Evolutionary conservation across 2,113 vertebrate genomes (phyloP), one percentile per base, ranked within the genome.

Genomic region (Ornithorhynchus anatinus): DNA sequence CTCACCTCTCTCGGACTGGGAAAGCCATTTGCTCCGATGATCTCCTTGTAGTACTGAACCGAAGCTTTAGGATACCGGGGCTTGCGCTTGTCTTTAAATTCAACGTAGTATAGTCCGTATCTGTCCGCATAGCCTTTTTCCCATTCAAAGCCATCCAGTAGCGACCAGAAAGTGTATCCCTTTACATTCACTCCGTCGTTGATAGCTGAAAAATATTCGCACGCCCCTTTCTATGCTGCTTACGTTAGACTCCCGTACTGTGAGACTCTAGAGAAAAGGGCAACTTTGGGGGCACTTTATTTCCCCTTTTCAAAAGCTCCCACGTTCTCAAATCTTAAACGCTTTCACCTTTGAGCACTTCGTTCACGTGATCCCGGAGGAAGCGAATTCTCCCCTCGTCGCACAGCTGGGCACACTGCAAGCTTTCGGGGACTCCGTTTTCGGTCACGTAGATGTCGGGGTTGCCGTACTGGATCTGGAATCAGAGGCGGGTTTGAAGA

Each of bases 61-160:
- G 96, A 98, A 43, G 96, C 96, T 87, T 99, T 98, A 59, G 97
- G 95, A 60, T 97, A 95, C 25, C 95, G 94, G 3, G 94, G 93
- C 71, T 95, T 97, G 79, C 95, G 93, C 89, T 94, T 94, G 82
- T 89, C 92, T 54, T 87, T 90, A 84, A 96, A 98, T 82, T 96
- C 94, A 27, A 97, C 91, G 5, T 96, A 95, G 78, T 96, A 98
- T 53, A 99, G 80, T 60, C 97, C 96, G 16, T 96, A 97, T 89
- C 95, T 94, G 59, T 97, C 95, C 0, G 95, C 93, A 76, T 94
- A 98, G 25, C 96, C 97, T 89, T 95, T 94, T 61, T 96, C 95
- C 97, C 96, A 98, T 83, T 99, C 96, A 89, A 96, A 99, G 80
- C 96, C 94, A 89, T 98, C 97, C 89, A 98, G 78, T 77, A 98